Conservation (phyloP, 2,113 vertebrate genomes). For the Phalacrocorax brasilianus region DNA sequence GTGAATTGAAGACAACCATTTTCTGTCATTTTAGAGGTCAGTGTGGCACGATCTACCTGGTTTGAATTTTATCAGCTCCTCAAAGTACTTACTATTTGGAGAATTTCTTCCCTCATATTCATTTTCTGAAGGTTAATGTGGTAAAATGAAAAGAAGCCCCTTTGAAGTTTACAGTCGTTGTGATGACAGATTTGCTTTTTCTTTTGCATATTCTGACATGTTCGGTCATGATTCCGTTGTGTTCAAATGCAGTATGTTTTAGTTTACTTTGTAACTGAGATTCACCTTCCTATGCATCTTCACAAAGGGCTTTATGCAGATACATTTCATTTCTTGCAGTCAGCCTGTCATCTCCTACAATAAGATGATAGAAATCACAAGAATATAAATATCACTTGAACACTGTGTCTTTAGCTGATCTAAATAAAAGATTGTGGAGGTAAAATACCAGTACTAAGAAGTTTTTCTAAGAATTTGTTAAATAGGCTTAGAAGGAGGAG, state of each 20-base stretch:
- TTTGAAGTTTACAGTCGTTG: neutral
- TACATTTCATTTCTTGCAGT: constrained; percentile 33
- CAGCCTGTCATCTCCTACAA: constrained; percentile 8
- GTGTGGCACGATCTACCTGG: neutral
- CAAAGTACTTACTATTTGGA: neutral
- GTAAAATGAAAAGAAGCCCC: neutral
- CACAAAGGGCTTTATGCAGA: neutral
- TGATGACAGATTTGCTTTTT: neutral
- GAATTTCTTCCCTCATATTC: neutral
- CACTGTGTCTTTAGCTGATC: neutral
- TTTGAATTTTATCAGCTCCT: neutral
- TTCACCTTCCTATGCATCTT: neutral
- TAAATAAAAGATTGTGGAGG: neutral
- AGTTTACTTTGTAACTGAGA: constrained; percentile 20
- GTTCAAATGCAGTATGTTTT: neutral
- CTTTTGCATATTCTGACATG: neutral
- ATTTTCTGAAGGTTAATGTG: neutral
- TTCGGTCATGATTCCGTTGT: neutral
- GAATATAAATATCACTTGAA: constrained; percentile 20
- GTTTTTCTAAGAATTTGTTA: neutral
- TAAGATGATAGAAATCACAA: constrained; percentile 13
- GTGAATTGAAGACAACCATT: neutral
- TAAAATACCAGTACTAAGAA: neutral
- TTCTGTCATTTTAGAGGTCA: neutral
- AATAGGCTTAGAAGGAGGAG: neutral